These are phyloP conservation scores for Aproaerema taeniolella DNA, from an alignment of 2,888 invertebrate genomes.

Conservation along the genomic window DNA sequence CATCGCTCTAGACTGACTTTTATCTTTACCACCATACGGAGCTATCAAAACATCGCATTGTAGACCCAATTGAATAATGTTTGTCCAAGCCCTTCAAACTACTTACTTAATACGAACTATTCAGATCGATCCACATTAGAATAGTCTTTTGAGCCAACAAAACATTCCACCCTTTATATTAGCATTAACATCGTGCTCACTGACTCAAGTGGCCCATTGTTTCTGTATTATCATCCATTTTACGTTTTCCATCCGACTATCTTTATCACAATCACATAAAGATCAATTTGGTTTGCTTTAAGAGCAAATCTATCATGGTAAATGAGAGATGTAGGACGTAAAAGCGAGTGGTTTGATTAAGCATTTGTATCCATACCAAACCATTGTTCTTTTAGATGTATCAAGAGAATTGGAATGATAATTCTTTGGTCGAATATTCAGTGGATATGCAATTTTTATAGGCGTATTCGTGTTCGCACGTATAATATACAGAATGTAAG, in stretches of 20 bases:
- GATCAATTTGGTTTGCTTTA: slow-evolving; percentile 22
- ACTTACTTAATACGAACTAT: no score
- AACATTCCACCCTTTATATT: slow-evolving; percentile 46
- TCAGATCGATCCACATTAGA: no score
- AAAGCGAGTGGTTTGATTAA: slow-evolving; percentile 56
- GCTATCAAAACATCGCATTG: no score
- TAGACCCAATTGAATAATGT: no score
- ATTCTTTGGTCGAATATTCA: slow-evolving; percentile 1
- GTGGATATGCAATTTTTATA: no score
- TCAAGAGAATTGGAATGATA: slow-evolving; percentile 6
- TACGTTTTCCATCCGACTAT: slow-evolving; percentile 9
- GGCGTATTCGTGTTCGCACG: no score
- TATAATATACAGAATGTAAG: no score
- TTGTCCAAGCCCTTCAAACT: no score
- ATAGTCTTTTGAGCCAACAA: slow-evolving; percentile 22
- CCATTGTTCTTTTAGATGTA: slow-evolving; percentile 36
- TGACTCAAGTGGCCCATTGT: slow-evolving; percentile 51
- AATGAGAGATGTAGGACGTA: slow-evolving; percentile 26
- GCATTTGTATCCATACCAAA: slow-evolving; percentile 42
- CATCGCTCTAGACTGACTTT: no score
- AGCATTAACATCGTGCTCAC: slow-evolving; percentile 51
- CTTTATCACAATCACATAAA: slow-evolving; percentile 17
- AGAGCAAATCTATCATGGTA: slow-evolving; percentile 16
- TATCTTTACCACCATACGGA: no score
- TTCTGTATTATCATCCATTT: slow-evolving; percentile 28